phyloP scores from a whole-genome alignment of 2,888 invertebrate genomes.

The Hyposoter didymator region DNA sequence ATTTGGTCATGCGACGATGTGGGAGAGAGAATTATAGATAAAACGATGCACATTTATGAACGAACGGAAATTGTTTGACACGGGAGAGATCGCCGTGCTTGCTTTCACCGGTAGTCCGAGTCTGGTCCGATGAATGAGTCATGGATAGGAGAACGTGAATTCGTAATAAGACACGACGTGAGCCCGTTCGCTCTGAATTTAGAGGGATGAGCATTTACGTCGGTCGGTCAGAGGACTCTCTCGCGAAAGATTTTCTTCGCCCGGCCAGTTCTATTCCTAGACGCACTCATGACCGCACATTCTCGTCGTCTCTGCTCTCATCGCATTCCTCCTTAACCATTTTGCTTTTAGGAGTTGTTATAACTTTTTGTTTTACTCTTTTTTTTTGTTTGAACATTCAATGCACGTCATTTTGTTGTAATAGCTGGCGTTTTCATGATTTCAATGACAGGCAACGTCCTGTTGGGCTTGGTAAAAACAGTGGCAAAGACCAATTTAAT shows the following conservation, averaged over 20 bases:
- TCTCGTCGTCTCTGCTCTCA: constrained; percentile 57
- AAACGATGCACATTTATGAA: background rate
- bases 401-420: background rate
- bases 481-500: background rate
- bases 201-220: constrained; percentile 70
- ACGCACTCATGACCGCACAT: constrained; percentile 65
- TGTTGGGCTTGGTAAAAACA: background rate
- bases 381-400: background rate
- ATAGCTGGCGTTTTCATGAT: background rate
- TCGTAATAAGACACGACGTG: constrained; percentile 71
- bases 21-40: background rate
- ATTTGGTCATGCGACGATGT: background rate
- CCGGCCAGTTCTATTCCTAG: constrained; percentile 72
- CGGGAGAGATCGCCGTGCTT: constrained; percentile 20
- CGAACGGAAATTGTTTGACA: constrained; percentile 26
- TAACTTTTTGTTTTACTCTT: background rate
- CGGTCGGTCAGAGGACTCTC: constrained; percentile 67
- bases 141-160: constrained; percentile 64
- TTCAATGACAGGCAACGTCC: background rate
- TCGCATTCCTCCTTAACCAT: constrained; percentile 49
- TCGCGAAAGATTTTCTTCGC: constrained; percentile 54
- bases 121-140: constrained; percentile 69
- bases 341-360: constrained; percentile 39
- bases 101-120: constrained; percentile 54
- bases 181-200: constrained; percentile 71